Conservation (phyloP, 1,140 invertebrate species). For the Centruroides sculpturatus region DNA sequence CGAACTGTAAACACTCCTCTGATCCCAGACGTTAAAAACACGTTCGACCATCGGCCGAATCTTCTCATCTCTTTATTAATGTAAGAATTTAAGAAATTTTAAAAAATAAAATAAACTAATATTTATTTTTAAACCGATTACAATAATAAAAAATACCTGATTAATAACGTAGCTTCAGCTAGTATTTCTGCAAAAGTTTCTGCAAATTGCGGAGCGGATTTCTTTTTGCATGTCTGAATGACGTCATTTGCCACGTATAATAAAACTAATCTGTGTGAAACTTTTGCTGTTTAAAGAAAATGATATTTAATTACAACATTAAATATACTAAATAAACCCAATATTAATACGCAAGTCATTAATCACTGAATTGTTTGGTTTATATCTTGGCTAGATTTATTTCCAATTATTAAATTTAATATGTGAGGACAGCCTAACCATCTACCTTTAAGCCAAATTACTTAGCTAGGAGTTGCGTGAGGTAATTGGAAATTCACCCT, state of each 20-base stretch:
- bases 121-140: too few species aligned
- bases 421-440: too few species aligned
- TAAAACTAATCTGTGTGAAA: constrained; percentile 48
- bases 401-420: too few species aligned
- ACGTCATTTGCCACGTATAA: constrained; percentile 98
- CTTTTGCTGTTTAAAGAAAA: constrained; percentile 19
- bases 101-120: too few species aligned
- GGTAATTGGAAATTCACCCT: too few species aligned
- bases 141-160: constrained; percentile 41
- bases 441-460: too few species aligned
- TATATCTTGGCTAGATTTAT: too few species aligned
- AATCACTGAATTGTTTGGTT: too few species aligned
- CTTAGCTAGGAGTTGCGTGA: too few species aligned
- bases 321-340: not conserved
- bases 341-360: too few species aligned
- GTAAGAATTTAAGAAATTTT: not conserved
- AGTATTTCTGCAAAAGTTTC: constrained; percentile 81
- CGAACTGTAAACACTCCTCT: constrained; percentile 70
- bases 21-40: constrained; percentile 89
- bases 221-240: constrained; percentile 94
- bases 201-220: constrained; percentile 57
- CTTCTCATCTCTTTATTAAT: constrained; percentile 54
- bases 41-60: constrained; percentile 67
- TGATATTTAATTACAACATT: not conserved
- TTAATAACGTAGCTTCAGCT: constrained; percentile 75